Conservation (phyloP, 92 coral and sea anemone species). For the Epizoanthus scotinus region DNA sequence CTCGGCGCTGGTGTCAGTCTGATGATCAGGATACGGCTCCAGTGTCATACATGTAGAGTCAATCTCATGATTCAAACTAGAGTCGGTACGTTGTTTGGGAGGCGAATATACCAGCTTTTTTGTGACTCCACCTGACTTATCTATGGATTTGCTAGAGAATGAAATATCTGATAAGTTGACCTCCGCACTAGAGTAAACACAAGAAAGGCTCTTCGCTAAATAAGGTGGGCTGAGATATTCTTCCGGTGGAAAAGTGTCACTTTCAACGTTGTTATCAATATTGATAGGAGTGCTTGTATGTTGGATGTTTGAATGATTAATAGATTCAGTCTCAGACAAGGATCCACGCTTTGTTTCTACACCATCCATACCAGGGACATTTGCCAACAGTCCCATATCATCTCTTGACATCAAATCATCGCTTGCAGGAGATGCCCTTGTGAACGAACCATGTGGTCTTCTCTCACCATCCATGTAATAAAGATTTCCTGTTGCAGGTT, state of each 20-base stretch:
- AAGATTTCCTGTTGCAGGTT: not conserved
- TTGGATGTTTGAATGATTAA: not conserved
- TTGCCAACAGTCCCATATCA: not conserved
- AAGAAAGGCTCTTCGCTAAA: conserved; percentile 50
- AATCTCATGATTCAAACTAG: conserved; percentile 26
- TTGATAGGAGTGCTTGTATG: conserved; percentile 3
- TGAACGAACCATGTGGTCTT: no score
- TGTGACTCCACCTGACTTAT: conserved; percentile 44
- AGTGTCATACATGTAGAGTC: not conserved
- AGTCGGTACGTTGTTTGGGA: not conserved
- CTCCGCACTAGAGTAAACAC: conserved; percentile 68
- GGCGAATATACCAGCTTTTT: conserved; percentile 35
- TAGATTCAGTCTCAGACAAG: not conserved
- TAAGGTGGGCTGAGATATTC: conserved; percentile 32
- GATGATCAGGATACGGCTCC: not conserved
- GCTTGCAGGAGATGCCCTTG: not conserved
- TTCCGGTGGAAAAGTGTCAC: conserved; percentile 7
- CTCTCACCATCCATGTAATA: not conserved
- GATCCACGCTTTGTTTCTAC: not conserved
- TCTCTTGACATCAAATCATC: not conserved
- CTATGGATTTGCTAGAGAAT: conserved; percentile 71
- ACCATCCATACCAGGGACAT: not conserved
- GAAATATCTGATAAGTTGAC: conserved; percentile 74
- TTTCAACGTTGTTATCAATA: not conserved
- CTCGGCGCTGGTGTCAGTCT: conserved; percentile 48